A percentile compares a stretch with the other conserved stretches of the same genome.
Evolutionary conservation across 2,113 vertebrate genomes (phyloP).

Genomic region (Maccullochella peelii): DNA sequence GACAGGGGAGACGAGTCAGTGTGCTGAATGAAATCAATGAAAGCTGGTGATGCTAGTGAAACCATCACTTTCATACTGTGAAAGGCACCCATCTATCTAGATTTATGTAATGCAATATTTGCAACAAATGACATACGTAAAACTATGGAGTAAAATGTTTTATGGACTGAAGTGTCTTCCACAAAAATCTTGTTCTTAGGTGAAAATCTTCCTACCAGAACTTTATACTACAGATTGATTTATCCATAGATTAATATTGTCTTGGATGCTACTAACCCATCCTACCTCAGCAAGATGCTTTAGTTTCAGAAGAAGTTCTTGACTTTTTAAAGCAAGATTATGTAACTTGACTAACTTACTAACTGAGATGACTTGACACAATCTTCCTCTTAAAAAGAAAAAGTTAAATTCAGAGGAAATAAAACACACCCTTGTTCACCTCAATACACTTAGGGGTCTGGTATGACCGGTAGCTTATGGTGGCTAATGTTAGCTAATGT

Average conservation of each 20-base stretch:
- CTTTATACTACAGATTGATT: not conserved
- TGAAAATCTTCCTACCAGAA: not conserved
- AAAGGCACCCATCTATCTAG: not conserved
- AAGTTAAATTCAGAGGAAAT: no score
- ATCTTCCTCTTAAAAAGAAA: no score
- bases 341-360: no score
- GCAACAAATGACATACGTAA: not conserved
- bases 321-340: no score
- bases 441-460: no score
- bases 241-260: not conserved
- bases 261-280: not conserved
- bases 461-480: no score
- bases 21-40: constrained; percentile 16
- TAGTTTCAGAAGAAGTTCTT: not conserved
- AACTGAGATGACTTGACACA: no score
- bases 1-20: not conserved
- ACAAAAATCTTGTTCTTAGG: not conserved
- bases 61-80: not conserved
- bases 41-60: not conserved
- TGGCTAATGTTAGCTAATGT: no score
- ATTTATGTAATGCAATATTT: not conserved
- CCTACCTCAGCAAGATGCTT: not conserved
- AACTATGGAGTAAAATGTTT: not conserved
- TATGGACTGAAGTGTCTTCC: not conserved
- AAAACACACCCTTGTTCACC: no score